Evolutionary conservation across 2,888 invertebrate species (phyloP), one percentile per base, ranked within the genome.

Genomic region (Eupelmus urozonus): DNA sequence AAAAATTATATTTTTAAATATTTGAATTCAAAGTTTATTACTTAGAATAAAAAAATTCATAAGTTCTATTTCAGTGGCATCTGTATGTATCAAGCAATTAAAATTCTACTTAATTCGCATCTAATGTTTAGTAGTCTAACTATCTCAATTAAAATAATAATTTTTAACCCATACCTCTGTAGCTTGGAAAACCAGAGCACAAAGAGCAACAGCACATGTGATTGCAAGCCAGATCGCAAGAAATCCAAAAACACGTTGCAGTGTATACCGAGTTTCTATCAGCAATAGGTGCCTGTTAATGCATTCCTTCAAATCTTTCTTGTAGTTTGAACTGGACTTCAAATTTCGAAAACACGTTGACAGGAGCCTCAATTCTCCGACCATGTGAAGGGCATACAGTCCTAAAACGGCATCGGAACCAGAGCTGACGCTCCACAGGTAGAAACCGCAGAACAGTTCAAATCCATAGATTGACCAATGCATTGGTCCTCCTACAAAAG

Each of bases 131-230:
- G 11, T 45, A 45, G n/a, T n/a, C n/a, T n/a, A n/a, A n/a, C n/a
- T n/a, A n/a, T n/a, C n/a, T n/a, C n/a, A n/a, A n/a, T n/a, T n/a
- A n/a, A n/a, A n/a, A n/a, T n/a, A n/a, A n/a, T n/a, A n/a, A n/a
- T n/a, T n/a, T n/a, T n/a, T n/a, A n/a, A n/a, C n/a, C n/a, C 5
- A 16, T 59, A 79, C 79, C 67, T 72, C 34, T 1, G 62, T 45
- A n/a, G 80, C 75, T 73, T 87, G 84, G 60, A 83, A 87, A 45
- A 87, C 81, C 18, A 84, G 45, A 0, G 81, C 77, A 65, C 86
- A 87, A 29, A 86, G 76, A 0, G 83, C 79, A 4, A 85, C 49
- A 2, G 84, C 84, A 57, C 84, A 85, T 0, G 83, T 82, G 9
- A 82, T 29, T 0, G 83, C 71, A 67, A 83, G 81, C 78, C 83